Base-by-base conservation (phyloP, 1,140 invertebrate genomes). In the Stratiolaelaps scimitus region DNA sequence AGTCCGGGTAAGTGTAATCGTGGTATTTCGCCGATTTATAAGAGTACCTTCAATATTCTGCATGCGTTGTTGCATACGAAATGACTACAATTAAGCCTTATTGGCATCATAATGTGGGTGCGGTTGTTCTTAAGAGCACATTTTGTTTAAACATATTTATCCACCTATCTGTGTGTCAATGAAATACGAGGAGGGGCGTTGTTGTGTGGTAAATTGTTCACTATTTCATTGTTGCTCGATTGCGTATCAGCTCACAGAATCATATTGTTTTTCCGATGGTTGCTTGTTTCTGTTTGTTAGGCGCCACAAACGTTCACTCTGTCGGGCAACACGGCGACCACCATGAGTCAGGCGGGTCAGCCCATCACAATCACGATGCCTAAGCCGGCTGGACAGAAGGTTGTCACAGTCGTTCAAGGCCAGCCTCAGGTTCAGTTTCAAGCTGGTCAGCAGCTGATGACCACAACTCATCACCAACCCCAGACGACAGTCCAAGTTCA, bases 331-430 rank as follows among this genome's bases (percentile, higher is more conserved):
- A 78, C 46, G 13, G 29, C 69, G 15, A 71, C 70, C 64, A 71
- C 69, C n/a, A 69, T 73, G 15, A 72, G 70, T 30, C 69, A 67
- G 23, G 67, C 79, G n/a, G 82, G 81, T 26, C 46, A 84, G 72
- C 84, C 84, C 0, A 83, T 86, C 46, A 85, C 83, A 1, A 81
- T 85, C 53, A 83, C 83, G 0, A 80, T 85, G 43, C 83, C 84
- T 5, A 78, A 20, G 65, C 64, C 34, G 71, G 82, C 20, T 77
- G 80, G 68, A 69, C 69, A 65, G 72, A 69, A n/a, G 68, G 67
- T 75, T 79, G 65, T 77, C 76, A 60, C 53, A 34, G 53, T 60
- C 10, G 53, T 60, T 79, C 6, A 83, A 82, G 70, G 83, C 81
- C 53, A 60, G 26, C 53, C 53, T 15, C 53, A 1, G 76, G 83